These are phyloP conservation scores for Leptodactylus fallax DNA, from an alignment of 2,797 vertebrate genomes.

Conservation along the genomic window DNA sequence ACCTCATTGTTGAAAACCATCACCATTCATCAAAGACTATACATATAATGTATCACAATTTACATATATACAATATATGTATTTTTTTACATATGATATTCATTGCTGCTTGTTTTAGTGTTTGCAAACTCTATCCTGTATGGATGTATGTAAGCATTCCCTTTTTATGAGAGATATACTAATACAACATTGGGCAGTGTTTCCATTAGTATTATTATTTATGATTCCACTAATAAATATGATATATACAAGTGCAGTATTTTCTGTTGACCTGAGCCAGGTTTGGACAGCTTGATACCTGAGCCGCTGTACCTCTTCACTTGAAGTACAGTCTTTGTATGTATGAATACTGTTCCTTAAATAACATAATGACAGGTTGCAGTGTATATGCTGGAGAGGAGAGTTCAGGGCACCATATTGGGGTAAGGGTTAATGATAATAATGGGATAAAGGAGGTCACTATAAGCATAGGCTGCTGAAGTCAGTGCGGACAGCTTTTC, in stretches of 20 bases:
- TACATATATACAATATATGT: too few species aligned
- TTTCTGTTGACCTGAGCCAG: neutral
- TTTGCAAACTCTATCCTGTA: neutral
- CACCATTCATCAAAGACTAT: too few species aligned
- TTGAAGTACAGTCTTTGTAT: neutral
- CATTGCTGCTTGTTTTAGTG: neutral
- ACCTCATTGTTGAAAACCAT: too few species aligned
- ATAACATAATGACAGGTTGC: neutral
- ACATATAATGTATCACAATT: too few species aligned
- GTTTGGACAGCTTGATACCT: neutral
- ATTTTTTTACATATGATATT: neutral
- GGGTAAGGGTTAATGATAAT: constrained; percentile 1
- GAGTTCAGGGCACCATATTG: neutral
- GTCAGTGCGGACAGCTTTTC: neutral
- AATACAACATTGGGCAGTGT: too few species aligned
- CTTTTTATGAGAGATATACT: too few species aligned
- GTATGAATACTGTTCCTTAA: neutral
- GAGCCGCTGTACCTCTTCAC: neutral
- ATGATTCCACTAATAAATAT: too few species aligned
- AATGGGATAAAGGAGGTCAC: neutral
- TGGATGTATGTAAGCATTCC: too few species aligned
- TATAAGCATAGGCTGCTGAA: neutral
- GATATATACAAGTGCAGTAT: neutral
- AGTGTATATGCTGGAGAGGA: neutral
- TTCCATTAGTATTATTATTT: too few species aligned